phyloP scores from a whole-genome alignment of 2,113 vertebrate genomes.

The Pagrus major region DNA sequence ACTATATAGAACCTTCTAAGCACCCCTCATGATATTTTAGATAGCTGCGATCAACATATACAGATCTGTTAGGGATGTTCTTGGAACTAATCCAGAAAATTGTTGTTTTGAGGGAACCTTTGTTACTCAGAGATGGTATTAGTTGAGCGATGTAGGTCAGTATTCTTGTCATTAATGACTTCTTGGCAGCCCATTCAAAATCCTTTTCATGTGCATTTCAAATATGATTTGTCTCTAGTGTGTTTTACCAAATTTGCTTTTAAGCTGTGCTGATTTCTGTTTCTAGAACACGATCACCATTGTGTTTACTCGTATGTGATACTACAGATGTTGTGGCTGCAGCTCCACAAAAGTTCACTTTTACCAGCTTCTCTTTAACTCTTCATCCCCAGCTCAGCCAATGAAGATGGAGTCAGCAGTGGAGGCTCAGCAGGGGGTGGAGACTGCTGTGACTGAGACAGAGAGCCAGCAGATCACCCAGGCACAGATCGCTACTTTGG shows the following conservation, averaged over 20 bases:
- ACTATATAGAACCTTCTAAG: not conserved
- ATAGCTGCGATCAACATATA: not conserved
- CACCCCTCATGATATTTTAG: not conserved
- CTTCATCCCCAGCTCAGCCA: constrained; percentile 85
- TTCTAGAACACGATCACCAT: too few species aligned
- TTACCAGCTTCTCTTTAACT: not conserved
- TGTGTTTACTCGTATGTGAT: not conserved
- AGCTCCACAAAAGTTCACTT: not conserved
- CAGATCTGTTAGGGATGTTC: not conserved
- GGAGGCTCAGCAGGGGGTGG: constrained; percentile 95
- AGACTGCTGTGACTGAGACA: constrained; percentile 93
- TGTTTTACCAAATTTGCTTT: not conserved
- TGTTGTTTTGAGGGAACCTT: too few species aligned
- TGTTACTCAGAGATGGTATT: not conserved
- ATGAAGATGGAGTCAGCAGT: constrained; percentile 98
- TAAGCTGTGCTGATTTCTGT: not conserved
- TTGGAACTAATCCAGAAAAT: not conserved
- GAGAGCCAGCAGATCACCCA: constrained; percentile 90
- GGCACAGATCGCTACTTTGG: constrained; percentile 90
- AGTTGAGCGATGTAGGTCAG: not conserved
- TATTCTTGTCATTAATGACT: not conserved
- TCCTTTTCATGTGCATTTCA: not conserved
- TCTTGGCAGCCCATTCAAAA: not conserved
- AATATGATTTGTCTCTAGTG: not conserved
- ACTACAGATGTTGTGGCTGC: not conserved